Base-by-base conservation (phyloP, 2,888 invertebrate genomes). In the Spicauda simplicius region DNA sequence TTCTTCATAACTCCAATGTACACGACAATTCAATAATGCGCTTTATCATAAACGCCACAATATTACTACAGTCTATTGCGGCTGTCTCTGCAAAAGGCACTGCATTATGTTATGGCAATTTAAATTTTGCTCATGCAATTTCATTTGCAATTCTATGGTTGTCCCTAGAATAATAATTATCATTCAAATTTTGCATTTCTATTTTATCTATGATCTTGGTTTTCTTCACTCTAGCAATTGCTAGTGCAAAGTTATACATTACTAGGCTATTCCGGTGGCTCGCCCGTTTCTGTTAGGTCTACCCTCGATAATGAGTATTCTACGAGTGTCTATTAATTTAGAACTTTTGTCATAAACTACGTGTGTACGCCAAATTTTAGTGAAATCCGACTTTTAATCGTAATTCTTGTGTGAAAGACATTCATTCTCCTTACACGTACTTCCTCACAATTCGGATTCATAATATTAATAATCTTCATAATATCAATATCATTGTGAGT, bases 11-110 rank as follows among this genome's bases (percentile, higher is more conserved):
- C 41, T n/a, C 53, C 66, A 33, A 25, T 55, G 54, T 50, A 54
- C 61, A 52, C 30, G 56, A 37, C 67, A 65, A 57, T 53, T 58
- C 58, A 70, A 71, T 70, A 67, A 57, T 60, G 58, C 54, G 64
- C 62, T 59, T 64, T 58, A 68, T 70, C 69, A 62, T 70, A 70
- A 70, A 57, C 56, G 73, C 70, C 66, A 73, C 64, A 72, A 69
- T 70, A 72, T 72, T 70, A 72, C 48, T 69, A 70, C 61, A 68
- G 53, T 56, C 55, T 64, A 57, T 52, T 50, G 48, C 41, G 62
- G 50, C 62, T 41, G 61, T 53, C 62, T 16, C 45, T 19, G 19
- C 48, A 20, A 63, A 58, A 53, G 65, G 58, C 58, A 59, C 58
- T 58, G 37, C 65, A 58, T 64, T 64, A 64, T 63, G 62, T 55